Evolutionary conservation across 2,113 vertebrate genomes (phyloP), one percentile per base, ranked within the genome.

Genomic region (Paralichthys olivaceus): DNA sequence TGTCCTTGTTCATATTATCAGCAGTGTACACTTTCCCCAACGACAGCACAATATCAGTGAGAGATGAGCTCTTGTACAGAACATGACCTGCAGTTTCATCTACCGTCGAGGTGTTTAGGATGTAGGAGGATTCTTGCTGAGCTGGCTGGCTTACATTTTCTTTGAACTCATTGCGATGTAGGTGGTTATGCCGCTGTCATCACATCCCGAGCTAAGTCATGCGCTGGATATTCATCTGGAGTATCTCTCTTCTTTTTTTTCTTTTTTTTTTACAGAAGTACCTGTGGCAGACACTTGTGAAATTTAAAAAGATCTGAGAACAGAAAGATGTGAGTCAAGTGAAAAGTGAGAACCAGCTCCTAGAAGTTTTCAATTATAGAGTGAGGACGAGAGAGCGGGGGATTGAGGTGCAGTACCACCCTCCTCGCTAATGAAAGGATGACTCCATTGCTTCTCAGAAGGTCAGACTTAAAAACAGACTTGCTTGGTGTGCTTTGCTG

Each of bases 81-180:
- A 87, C 84, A 80, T 86, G 89, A 87, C 84, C 90, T 0, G 79
- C 40, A n/a, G 87, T 84, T 89, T 89, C 89, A 88, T 87, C 84
- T 82, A 60, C 58, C 23, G 72, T 69, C 67, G 62, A 69, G 84
- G 81, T 84, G 77, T 82, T 87, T 73, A 79, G 80, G 73, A 84
- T 77, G 80, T 69, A 66, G 72, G 64, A 72, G 87, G 75, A 76
- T 84, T 88, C 82, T 88, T 84, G 89, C 84, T 87, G 85, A 92
- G 86, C 83, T 80, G 62, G 79, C 78, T 73, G 77, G 57, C 84
- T 84, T 55, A 65, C 75, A 37, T 69, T 79, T 67, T 60, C 80
- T 87, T 89, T 89, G 84, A 90, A 87, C 88, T 84, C 65, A 54
- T 64, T 4, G 49, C 32, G 7, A 80, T 83, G 82, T 72, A 74